Evolutionary conservation across 2,888 invertebrate genomes (phyloP), one percentile per base, ranked within the genome.

Genomic region (Atrina japonica): DNA sequence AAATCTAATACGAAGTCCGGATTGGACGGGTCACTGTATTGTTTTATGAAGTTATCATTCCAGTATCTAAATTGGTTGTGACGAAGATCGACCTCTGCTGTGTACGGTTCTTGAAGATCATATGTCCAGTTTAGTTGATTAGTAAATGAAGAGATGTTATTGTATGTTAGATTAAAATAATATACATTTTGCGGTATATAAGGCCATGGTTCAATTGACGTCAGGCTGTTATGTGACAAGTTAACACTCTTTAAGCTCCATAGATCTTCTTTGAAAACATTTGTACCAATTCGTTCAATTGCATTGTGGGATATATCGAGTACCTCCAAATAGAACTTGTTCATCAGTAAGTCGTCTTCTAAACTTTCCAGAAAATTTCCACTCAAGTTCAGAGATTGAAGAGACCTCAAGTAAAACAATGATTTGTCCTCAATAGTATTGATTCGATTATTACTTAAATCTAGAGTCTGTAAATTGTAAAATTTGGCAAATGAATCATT

Each of bases 51-150:
- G 6, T 49, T 21, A 41, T 72, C 67, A 21, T 64, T n/a, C 66
- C 67, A 72, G 5, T 50, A 16, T 14, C 47, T 59, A 18, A 72
- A 52, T 16, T 63, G 35, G 23, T 72, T 72, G 50, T 67, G 16
- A 21, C 56, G 40, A 16, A 72, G n/a, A 30, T 67, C 63, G 1
- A 63, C 67, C 1, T 43, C 43, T 14, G 71, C 45, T 16, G 66
- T 50, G 18, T 49, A 69, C 9, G 47, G 61, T 43, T 68, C 64
- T 14, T 2, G 18, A 9, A 72, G 47, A 21, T 70, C 41, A 40
- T 70, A 74, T 25, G 1, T 50, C 66, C 66, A 74, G 41, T 70
- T 70, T 16, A 66, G 40, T 18, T 29, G 23, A 30, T 74, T 74
- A 0, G 65, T 70, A 23, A 74, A 67, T 3, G 23, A 50, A 7